Conservation (phyloP, 2,113 vertebrate species). For the Istiophorus platypterus region DNA sequence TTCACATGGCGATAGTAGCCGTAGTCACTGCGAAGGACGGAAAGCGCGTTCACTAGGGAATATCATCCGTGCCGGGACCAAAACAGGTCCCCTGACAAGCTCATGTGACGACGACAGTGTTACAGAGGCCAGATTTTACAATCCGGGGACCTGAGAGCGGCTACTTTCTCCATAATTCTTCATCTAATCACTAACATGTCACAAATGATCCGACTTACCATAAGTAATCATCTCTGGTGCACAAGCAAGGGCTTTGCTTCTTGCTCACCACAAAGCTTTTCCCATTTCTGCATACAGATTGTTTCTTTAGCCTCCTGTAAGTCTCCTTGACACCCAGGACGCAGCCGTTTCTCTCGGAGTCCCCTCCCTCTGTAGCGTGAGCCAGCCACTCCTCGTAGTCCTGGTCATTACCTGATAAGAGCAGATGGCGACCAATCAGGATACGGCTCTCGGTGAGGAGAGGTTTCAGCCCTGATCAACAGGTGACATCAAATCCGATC, state of each 20-base stretch:
- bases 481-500: too few species aligned
- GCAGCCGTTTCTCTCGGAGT: constrained; percentile 76
- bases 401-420: constrained; percentile 66
- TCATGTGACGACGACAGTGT: not conserved
- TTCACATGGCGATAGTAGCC: constrained; percentile 82
- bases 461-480: not conserved
- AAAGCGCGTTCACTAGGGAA: not conserved
- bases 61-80: not conserved
- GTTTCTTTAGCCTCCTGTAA: constrained; percentile 81
- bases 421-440: not conserved
- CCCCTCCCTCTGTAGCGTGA: constrained; percentile 66
- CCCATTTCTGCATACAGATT: constrained; percentile 82
- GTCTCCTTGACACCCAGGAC: constrained; percentile 83
- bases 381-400: constrained; percentile 88
- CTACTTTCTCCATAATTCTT: too few species aligned
- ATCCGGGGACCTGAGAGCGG: too few species aligned
- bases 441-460: not conserved
- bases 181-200: not conserved
- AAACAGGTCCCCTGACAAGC: not conserved
- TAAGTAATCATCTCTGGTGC: constrained; percentile 80
- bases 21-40: constrained; percentile 80
- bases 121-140: not conserved
- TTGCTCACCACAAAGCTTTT: constrained; percentile 74
- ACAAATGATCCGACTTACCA: constrained; percentile 59
- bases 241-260: constrained; percentile 78